Conservation (phyloP, 2,797 vertebrate species). For the Petrocephalus schoutedeni region DNA sequence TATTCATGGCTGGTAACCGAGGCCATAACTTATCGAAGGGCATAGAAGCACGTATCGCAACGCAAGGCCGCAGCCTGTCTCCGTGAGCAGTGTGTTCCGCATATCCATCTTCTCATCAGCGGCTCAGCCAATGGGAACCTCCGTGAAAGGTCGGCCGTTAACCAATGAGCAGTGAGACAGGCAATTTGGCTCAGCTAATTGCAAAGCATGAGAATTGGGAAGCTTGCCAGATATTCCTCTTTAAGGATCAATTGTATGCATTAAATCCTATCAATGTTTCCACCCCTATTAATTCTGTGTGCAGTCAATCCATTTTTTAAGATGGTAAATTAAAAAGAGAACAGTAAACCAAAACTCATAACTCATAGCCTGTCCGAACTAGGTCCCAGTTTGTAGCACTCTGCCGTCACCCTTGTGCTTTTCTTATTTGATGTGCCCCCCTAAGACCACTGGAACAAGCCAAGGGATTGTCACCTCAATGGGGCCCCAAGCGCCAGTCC, state of each 20-base stretch:
- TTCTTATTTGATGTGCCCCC: neutral
- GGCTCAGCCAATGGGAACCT: neutral
- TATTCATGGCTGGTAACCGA: neutral
- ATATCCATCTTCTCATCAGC: neutral
- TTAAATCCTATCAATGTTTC: neutral
- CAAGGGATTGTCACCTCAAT: neutral
- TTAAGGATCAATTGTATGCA: neutral
- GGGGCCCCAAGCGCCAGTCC: neutral
- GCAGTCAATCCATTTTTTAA: neutral
- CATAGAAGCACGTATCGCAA: constrained; percentile 20
- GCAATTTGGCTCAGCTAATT: constrained; percentile 2
- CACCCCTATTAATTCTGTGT: neutral
- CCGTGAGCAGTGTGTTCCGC: constrained; percentile 39
- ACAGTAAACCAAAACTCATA: neutral
- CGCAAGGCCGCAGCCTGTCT: constrained; percentile 43
- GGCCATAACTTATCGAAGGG: neutral
- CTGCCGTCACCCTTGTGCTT: neutral
- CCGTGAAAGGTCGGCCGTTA: neutral
- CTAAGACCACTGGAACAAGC: neutral
- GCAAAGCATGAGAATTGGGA: neutral
- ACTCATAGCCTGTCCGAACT: neutral
- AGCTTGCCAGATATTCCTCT: constrained; percentile 16
- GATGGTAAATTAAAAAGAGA: neutral
- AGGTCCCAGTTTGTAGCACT: neutral
- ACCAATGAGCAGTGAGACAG: constrained; percentile 4